phyloP scores from a whole-genome alignment of 37 sponge, comb jelly and placozoan genomes.

The Petrosia ficiformis region DNA sequence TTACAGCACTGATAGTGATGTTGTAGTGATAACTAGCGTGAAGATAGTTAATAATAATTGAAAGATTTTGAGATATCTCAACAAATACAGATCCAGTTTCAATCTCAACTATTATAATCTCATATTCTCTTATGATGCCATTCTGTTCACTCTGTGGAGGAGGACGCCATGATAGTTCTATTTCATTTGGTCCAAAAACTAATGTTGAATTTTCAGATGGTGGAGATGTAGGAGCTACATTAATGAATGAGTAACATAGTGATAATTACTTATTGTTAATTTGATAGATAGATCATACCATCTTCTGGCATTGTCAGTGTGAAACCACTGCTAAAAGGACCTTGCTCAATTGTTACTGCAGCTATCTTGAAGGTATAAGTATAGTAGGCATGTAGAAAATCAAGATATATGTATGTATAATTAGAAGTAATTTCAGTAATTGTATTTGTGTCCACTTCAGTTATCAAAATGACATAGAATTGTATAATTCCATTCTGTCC shows the following conservation, averaged over 20 bases:
- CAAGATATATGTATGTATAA: not conserved
- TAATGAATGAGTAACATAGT: not conserved
- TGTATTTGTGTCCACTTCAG: not conserved
- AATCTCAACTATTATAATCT: not conserved
- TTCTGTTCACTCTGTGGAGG: slow-evolving; percentile 16
- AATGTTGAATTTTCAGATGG: not conserved
- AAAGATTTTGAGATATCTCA: not conserved
- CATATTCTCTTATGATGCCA: slow-evolving; percentile 9
- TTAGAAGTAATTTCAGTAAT: not conserved
- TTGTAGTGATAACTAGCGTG: not conserved
- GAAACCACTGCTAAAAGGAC: not conserved
- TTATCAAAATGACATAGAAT: slow-evolving; percentile 20
- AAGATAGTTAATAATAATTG: not conserved
- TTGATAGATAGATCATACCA: not conserved
- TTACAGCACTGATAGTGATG: not conserved
- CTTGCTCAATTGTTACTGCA: slow-evolving; percentile 11
- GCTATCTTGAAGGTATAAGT: slow-evolving; percentile 14
- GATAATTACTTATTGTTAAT: not conserved
- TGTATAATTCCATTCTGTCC: slow-evolving; percentile 32
- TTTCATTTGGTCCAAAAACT: not conserved
- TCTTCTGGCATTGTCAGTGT: not conserved
- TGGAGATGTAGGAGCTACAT: slow-evolving; percentile 26
- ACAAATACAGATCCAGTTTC: not conserved
- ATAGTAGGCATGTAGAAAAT: slow-evolving; percentile 1
- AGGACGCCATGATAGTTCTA: slow-evolving; percentile 9